Evolutionary conservation across 2,797 vertebrate genomes (phyloP).

Genomic region (Chelmon rostratus): DNA sequence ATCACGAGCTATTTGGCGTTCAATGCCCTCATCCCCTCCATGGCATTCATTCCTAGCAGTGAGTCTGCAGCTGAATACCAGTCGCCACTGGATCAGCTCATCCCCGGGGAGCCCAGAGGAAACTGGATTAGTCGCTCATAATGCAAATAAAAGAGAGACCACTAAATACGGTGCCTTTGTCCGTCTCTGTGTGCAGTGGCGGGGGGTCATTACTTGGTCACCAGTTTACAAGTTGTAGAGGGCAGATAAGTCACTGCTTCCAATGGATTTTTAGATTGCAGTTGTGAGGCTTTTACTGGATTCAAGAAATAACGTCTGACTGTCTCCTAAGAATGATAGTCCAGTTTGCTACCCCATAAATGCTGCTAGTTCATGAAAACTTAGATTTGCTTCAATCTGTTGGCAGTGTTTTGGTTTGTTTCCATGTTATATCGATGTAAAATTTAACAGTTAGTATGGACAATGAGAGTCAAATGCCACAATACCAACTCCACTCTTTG

Average conservation of each 20-base stretch:
- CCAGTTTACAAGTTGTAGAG: conserved; percentile 54
- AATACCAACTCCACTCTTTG: conserved; percentile 1
- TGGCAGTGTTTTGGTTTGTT: neutral
- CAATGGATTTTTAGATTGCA: neutral
- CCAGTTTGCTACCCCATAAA: neutral
- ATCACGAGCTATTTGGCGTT: conserved; percentile 64
- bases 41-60: conserved; percentile 40
- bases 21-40: conserved; percentile 30
- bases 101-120: conserved; percentile 53
- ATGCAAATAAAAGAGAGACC: conserved; percentile 33
- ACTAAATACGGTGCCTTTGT: conserved; percentile 48
- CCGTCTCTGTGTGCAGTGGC: conserved; percentile 24
- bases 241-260: conserved; percentile 20
- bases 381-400: neutral
- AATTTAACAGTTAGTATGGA: neutral
- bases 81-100: conserved; percentile 59
- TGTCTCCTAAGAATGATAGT: conserved; percentile 12
- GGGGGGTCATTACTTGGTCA: conserved; percentile 63
- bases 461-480: neutral
- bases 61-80: conserved; percentile 49
- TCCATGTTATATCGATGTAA: neutral
- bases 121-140: conserved; percentile 72
- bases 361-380: neutral
- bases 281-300: neutral
- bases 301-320: neutral